Evolutionary conservation across 2,797 vertebrate species (phyloP), one percentile per base, ranked within the genome.

Genomic region (Schizothorax lantsangensis): DNA sequence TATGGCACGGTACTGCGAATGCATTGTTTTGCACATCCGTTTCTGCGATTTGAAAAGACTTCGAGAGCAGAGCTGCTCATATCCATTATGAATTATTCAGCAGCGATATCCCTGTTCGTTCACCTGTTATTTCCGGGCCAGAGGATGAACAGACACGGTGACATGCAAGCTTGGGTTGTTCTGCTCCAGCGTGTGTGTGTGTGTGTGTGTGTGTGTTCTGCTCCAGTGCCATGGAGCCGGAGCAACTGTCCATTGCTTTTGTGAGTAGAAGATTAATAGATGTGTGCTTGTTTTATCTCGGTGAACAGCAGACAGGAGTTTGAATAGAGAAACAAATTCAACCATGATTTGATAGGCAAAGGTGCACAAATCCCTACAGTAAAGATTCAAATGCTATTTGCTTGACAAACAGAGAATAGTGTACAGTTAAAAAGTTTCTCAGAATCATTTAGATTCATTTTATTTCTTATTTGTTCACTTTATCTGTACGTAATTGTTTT

Each of bases 181-280:
- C 47, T 14, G 17, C 11, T 14, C 19, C 33, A 38, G 21, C 36
- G 54, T 21, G 52, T 21, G 54, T 57, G 54, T 57, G 21, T 23
- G 52, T 52, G 49, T 21, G 54, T 38, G 69, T 47, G 43, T 30
- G 26, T 81, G 26, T 69, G 45, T 69, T 83, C 23, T 72, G 81
- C 23, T 81, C 23, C 62, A 69, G 23, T 36, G 43, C 66, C 21
- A 30, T 40, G 54, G 40, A 40, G 30, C 66, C 21, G 9, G 71
- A 54, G 6, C 1, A 68, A 71, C 81, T 79, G 52, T 69, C 71
- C 72, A 19, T 77, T 17, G 52, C 83, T 71, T 85, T 81, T 85
- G 83, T 88, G 38, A 14, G 71, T 69, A 78, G 47, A 88, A 72
- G 87, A 88, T 88, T 85, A 88, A 83, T 85, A 83, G 79, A 80